phyloP scores from a whole-genome alignment of 2,888 invertebrate species.

The Hypselothyrea guttata region DNA sequence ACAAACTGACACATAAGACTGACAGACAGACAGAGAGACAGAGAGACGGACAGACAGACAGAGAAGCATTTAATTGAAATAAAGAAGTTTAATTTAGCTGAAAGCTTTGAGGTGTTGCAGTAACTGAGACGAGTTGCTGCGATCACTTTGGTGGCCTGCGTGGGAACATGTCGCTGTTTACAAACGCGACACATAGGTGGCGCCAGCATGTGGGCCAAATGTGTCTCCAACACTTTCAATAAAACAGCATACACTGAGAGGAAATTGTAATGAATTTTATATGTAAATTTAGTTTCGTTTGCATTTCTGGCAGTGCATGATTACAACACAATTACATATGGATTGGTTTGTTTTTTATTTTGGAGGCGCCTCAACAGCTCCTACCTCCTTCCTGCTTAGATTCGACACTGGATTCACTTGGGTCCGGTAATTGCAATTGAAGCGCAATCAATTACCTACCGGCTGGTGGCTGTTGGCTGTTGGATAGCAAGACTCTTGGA shows the following conservation, averaged over 20 bases:
- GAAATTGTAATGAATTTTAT: neutral
- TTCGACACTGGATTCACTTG: conserved; percentile 19
- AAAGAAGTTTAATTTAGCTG: conserved; percentile 73
- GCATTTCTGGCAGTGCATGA: conserved; percentile 54
- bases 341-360: too few relatives aligned
- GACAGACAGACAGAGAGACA: conserved; percentile 32
- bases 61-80: conserved; percentile 67
- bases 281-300: too few relatives aligned
- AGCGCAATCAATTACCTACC: conserved; percentile 79
- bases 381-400: conserved; percentile 5
- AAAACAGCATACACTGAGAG: conserved; percentile 8
- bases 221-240: conserved; percentile 54
- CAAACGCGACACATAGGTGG: conserved; percentile 53
- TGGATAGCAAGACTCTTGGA: neutral
- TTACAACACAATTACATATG: conserved; percentile 74
- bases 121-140: conserved; percentile 30
- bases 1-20: conserved; percentile 57
- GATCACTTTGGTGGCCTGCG: conserved; percentile 37
- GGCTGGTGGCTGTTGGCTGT: conserved; percentile 76
- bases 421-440: conserved; percentile 73
- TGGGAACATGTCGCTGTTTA: conserved; percentile 51
- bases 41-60: conserved; percentile 35
- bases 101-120: conserved; percentile 59
- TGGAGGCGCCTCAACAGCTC: conserved; percentile 27
- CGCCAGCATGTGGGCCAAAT: conserved; percentile 62